phyloP scores from a whole-genome alignment of 2,113 vertebrate genomes.

The Paradoxurus hermaphroditus region DNA sequence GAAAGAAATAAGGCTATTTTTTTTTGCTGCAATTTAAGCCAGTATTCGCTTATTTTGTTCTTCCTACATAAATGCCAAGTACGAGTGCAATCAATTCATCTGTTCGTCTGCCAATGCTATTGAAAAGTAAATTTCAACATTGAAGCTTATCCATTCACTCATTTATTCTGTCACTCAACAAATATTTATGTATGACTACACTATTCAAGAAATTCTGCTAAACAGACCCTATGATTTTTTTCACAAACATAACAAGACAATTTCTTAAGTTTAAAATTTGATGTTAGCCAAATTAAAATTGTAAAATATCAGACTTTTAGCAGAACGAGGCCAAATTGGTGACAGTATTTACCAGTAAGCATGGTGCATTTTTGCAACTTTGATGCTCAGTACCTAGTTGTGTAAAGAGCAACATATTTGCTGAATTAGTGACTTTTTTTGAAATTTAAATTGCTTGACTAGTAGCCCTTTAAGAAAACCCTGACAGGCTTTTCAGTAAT shows the following conservation, averaged over 20 bases:
- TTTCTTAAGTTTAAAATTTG: constrained; percentile 22
- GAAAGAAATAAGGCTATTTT: neutral
- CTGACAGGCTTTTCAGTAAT: constrained; percentile 19
- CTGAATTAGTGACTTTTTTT: neutral
- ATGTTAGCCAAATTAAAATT: constrained; percentile 23
- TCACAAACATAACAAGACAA: neutral
- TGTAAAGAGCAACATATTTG: neutral
- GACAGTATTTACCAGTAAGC: neutral
- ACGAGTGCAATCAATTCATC: neutral
- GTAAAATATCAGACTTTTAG: constrained; percentile 14
- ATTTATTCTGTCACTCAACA: constrained; percentile 52
- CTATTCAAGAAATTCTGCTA: neutral
- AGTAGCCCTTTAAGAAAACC: constrained; percentile 33
- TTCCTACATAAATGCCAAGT: neutral
- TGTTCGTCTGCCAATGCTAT: neutral
- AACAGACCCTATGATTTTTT: neutral
- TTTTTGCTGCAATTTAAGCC: constrained; percentile 26
- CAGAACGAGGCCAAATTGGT: constrained; percentile 13
- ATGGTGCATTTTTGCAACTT: neutral
- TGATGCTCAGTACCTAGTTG: constrained; percentile 6
- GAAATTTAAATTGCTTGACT: constrained; percentile 51
- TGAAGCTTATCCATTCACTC: constrained; percentile 2
- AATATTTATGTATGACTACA: neutral
- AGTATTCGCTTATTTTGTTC: constrained; percentile 42
- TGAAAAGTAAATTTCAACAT: constrained; percentile 50